Base-by-base conservation (phyloP, 2,888 invertebrate genomes). In the Oligia latruncula region DNA sequence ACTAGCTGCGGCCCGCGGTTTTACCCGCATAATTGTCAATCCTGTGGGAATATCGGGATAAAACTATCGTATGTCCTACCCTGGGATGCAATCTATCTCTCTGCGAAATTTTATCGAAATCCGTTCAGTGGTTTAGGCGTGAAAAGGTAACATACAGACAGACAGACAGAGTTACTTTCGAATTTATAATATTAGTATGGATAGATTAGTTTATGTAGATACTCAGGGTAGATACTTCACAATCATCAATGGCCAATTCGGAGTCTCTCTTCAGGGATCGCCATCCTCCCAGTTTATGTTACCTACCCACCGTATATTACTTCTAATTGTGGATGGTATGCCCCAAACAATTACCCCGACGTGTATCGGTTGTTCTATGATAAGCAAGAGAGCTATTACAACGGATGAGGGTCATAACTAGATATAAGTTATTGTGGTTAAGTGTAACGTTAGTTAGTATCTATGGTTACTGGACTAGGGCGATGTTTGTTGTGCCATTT, bases 361-460 rank as follows among this genome's bases (percentile, higher is more conserved):
- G 4, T 84, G 84, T 84, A 81, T 81, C 58, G 71, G 66, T 40
- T n/a, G 15, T 55, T 17, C 55, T 62, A 81, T 84, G 71, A 62
- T 71, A 84, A 84, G 40, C 81, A 60, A 40, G 84, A 84, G 84
- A 84, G 55, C 84, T 79, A 84, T 81, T 68, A 83, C 49, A 4
- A n/a, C 3, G 40, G 3, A 77, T 83, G 55, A 55, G 52, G 83
- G 55, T 46, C 23, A 8, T 8, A 55, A 55, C 55, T 55, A 55
- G 29, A 46, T 23, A 8, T 40, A 62, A 81, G 78, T 83, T 81
- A 81, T 55, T 62, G 62, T 11, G 17, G 60, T 83, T 77, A 77
- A 60, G 20, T 66, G 58, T 43, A 58, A 74, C 52, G 74, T 82
- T 52, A 60, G 60, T 77, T 67, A 23, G 43, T 55, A 71, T 35